phyloP scores from a whole-genome alignment of 2,113 vertebrate species.

The Myocastor coypus region DNA sequence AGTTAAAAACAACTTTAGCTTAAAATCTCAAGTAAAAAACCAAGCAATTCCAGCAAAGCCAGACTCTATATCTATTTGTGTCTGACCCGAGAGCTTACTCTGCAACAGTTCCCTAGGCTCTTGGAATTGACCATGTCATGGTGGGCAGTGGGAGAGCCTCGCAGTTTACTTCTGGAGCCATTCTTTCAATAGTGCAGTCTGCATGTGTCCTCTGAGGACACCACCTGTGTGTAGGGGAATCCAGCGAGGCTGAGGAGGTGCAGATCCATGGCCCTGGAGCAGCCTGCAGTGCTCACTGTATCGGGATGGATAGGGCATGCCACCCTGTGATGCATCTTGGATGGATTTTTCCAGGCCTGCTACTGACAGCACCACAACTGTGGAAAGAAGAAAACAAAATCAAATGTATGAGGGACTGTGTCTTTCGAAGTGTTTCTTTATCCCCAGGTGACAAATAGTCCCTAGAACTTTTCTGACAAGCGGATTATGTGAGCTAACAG shows the following conservation, averaged over 20 bases:
- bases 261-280: accelerated
- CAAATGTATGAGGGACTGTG: background rate
- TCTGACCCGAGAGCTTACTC: background rate
- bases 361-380: background rate
- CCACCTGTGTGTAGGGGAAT: accelerated
- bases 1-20: background rate
- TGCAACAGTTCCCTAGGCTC: background rate
- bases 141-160: background rate
- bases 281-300: accelerated
- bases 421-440: background rate
- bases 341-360: background rate
- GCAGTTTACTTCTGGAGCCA: background rate
- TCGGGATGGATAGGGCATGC: background rate
- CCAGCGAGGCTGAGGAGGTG: background rate
- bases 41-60: background rate
- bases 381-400: background rate
- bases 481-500: background rate
- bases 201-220: background rate
- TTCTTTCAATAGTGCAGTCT: background rate
- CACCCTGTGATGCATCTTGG: background rate
- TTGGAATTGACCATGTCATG: background rate
- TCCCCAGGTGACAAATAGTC: background rate
- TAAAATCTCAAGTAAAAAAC: background rate
- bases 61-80: background rate
- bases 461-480: background rate